Evolutionary conservation across 2,113 vertebrate genomes (phyloP).

Genomic region (Epinephelus lanceolatus): DNA sequence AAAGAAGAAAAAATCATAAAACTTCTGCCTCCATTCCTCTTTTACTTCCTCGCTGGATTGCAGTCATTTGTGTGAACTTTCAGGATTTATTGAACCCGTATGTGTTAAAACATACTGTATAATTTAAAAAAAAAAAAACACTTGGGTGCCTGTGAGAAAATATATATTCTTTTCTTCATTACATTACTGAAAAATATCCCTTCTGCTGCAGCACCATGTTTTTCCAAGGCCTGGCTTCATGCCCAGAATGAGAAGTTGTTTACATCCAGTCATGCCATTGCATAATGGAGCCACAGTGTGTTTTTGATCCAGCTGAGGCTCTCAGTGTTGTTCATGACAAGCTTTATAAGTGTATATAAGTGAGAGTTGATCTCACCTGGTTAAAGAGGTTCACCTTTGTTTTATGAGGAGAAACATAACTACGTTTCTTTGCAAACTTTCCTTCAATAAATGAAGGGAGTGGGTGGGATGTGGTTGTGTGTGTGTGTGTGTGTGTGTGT

Average conservation of each 20-base stretch:
- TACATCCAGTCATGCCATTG: constrained; percentile 30
- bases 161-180: constrained; percentile 12
- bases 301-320: constrained; percentile 8
- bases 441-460: neutral
- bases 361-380: neutral
- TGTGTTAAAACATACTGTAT: neutral
- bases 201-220: neutral
- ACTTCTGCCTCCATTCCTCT: neutral
- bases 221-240: constrained; percentile 2
- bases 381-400: neutral
- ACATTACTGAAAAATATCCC: constrained; percentile 7
- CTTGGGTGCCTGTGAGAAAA: neutral
- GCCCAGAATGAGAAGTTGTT: constrained; percentile 49
- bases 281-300: constrained; percentile 8
- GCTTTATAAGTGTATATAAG: constrained; percentile 18
- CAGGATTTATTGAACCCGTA: neutral
- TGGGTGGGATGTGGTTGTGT: neutral
- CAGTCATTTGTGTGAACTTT: neutral
- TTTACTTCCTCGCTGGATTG: neutral
- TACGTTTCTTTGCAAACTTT: neutral
- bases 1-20: too few species aligned
- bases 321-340: neutral
- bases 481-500: neutral
- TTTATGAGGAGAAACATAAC: neutral
- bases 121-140: neutral